Evolutionary conservation across 2,888 invertebrate species (phyloP).

Genomic region (Cantharis lateralis): DNA sequence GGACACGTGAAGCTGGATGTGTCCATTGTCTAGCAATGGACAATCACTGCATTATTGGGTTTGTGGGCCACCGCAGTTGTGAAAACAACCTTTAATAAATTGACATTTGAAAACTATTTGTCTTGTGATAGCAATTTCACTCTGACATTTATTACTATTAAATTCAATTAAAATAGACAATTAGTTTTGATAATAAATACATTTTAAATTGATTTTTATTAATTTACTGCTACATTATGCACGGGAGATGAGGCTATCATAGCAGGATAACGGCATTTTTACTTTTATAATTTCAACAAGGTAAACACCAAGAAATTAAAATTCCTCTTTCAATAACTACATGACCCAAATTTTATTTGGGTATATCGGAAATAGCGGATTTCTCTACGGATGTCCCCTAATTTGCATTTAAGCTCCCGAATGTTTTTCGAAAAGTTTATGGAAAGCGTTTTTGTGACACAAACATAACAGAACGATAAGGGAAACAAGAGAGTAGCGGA

Average conservation of each 20-base stretch:
- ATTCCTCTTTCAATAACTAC: not conserved
- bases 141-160: constrained; percentile 9
- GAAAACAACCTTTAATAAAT: constrained; percentile 25
- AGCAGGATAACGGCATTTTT: not conserved
- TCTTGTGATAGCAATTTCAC: constrained; percentile 20
- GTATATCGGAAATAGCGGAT: not conserved
- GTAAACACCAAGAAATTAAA: not conserved
- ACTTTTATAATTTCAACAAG: not conserved
- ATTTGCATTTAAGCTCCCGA: not conserved
- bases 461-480: not conserved
- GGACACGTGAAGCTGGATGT: constrained; percentile 22
- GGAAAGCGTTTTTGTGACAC: not conserved
- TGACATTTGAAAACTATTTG: constrained; percentile 29
- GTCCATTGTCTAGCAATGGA: constrained; percentile 27
- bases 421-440: not conserved
- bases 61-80: constrained; percentile 30
- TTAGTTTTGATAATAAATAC: constrained; percentile 1
- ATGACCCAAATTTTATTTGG: not conserved
- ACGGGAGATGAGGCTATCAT: not conserved
- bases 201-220: not conserved
- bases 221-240: not conserved
- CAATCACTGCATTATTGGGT: constrained; percentile 27
- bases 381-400: not conserved
- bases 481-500: not conserved
- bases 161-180: not conserved